Evolutionary conservation across 2,888 invertebrate species (phyloP), one percentile per base, ranked within the genome.

Genomic region (Ligdia adustata): DNA sequence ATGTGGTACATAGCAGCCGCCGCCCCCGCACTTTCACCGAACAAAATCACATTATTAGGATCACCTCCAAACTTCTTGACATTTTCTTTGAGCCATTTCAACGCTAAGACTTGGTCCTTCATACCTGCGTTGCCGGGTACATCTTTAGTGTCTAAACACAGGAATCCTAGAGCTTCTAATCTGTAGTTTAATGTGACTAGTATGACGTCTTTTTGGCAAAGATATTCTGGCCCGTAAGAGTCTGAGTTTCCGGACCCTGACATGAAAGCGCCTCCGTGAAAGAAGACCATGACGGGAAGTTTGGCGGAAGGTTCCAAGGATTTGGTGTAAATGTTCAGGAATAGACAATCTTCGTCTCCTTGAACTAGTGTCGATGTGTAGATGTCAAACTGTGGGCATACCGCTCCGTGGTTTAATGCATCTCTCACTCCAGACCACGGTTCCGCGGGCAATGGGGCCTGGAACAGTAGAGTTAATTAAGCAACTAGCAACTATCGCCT

Each of bases 1-100:
- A 89, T 66, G 26, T 89, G 82, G 39, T 71, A 75, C 0, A 80
- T 83, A 0, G 79, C 81, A 5, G 80, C 70, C 0, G 71, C 66
- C 0, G 72, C 77, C 2, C 91, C 91, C 3, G 88, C 79, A 53
- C 87, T 85, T 49, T 86, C 81, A 0, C 89, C 90, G 49, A 85
- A 80, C 43, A 90, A 53, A 0, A 87, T 86, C 13, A 86, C 65
- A 52, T 82, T 79, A 3, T 79, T 60, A 1, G 75, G 68, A 32
- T 83, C 76, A 1, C 83, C 84, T 4, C 84, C 84, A 46, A 84
- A 83, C 9, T 68, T 55, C 1, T 46, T 59, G 18, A 83, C 79
- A 27, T 83, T 83, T 6, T 74, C 66, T 42, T 75, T 73, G 0
- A 83, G 50, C 82, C 82, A 82, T 9, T 66, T 66, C 6, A 83